These are phyloP conservation scores for Platyrinchus mystaceus DNA, from an alignment of 2,797 vertebrate genomes.

Conservation along the genomic window DNA sequence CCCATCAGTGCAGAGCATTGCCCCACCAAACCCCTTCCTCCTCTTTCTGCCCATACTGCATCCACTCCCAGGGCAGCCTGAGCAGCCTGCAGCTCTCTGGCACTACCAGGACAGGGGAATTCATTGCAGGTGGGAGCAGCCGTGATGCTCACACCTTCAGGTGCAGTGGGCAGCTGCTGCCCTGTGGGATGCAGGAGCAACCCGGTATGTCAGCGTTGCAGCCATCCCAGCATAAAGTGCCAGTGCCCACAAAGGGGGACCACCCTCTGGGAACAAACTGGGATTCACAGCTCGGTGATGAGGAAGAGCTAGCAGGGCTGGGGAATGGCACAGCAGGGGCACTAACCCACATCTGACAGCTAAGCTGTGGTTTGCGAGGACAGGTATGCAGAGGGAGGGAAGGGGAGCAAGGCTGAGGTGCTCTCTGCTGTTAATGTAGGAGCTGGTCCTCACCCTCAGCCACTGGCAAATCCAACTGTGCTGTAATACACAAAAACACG, in stretches of 20 bases:
- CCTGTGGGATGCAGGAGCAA: neutral
- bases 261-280: neutral
- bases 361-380: neutral
- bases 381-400: neutral
- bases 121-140: fast-evolving
- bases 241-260: fast-evolving
- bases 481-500: neutral
- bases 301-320: neutral
- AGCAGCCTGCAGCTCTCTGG: fast-evolving
- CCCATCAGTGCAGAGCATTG: neutral
- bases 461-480: neutral
- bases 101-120: neutral
- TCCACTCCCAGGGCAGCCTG: neutral
- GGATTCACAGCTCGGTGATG: fast-evolving
- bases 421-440: neutral
- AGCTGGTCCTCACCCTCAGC: neutral
- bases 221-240: fast-evolving
- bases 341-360: fast-evolving
- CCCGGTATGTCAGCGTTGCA: fast-evolving
- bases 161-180: fast-evolving
- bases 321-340: neutral
- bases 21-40: neutral
- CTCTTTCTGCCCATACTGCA: neutral
- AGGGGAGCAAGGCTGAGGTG: neutral
- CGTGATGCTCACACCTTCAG: fast-evolving